Percentiles rank a stretch among this genome's conserved stretches.
Evolutionary conservation across 1,140 invertebrate species (phyloP).

Genomic region (Neomicropteryx cornuta): DNA sequence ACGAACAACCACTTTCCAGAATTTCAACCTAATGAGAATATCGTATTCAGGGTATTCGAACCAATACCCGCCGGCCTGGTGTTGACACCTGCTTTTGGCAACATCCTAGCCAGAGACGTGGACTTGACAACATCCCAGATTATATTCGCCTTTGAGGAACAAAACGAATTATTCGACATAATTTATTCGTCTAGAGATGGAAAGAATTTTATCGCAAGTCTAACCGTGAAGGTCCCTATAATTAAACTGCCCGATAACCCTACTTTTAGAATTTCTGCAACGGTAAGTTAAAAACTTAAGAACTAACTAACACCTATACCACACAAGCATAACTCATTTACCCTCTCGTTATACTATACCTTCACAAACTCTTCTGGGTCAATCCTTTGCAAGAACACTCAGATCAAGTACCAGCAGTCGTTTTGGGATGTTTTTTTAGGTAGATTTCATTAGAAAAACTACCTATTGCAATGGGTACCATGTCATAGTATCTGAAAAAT

Average conservation of each 20-base stretch:
- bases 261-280: slow-evolving; percentile 6
- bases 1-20: slow-evolving; percentile 12
- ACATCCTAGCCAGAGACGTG: slow-evolving; percentile 7
- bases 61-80: slow-evolving; percentile 5
- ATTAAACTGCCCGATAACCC: slow-evolving; percentile 1
- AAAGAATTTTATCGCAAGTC: slow-evolving; percentile 4
- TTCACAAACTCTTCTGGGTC: too few relatives aligned
- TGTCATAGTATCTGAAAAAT: too few relatives aligned
- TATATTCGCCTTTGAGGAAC: slow-evolving; percentile 5
- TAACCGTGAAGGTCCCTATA: slow-evolving; percentile 8
- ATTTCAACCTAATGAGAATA: slow-evolving; percentile 3
- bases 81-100: slow-evolving; percentile 5
- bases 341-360: too few relatives aligned
- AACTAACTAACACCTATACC: too few relatives aligned
- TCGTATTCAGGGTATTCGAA: slow-evolving; percentile 7
- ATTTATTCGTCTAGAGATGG: slow-evolving; percentile 2
- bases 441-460: too few relatives aligned
- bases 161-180: slow-evolving; percentile 8
- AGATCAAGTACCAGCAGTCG: too few relatives aligned
- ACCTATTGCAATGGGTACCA: too few relatives aligned
- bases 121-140: slow-evolving; percentile 10
- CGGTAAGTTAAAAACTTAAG: slow-evolving; percentile 7
- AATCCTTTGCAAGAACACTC: too few relatives aligned
- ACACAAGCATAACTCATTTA: too few relatives aligned
- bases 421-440: too few relatives aligned